Evolutionary conservation across 35 echinoderm and acorn worm genomes (phyloP).

Genomic region (Heliocidaris tuberculata): DNA sequence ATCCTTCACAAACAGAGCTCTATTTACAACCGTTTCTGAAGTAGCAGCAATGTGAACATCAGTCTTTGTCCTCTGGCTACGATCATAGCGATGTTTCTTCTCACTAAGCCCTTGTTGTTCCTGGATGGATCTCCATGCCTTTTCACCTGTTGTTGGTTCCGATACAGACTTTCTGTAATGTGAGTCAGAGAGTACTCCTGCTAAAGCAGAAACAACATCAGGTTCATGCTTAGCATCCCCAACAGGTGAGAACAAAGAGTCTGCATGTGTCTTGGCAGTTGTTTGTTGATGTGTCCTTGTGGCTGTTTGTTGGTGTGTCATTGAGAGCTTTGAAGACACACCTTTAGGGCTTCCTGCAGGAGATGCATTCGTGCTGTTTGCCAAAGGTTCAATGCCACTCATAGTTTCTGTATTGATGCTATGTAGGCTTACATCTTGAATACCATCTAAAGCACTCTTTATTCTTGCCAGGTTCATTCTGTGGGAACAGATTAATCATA

Average conservation of each 20-base stretch:
- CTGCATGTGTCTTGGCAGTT: not conserved
- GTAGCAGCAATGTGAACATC: not conserved
- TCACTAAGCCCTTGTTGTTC: not conserved
- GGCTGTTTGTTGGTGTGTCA: not conserved
- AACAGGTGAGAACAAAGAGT: not conserved
- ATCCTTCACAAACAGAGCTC: not conserved
- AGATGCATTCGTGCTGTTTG: not conserved
- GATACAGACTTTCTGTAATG: not conserved
- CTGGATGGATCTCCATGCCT: not conserved
- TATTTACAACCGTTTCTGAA: conserved; percentile 22
- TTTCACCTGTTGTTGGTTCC: not conserved
- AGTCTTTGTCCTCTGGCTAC: not conserved
- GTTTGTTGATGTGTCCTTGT: not conserved
- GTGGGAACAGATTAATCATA: not conserved
- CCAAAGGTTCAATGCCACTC: conserved; percentile 42
- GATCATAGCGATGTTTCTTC: not conserved
- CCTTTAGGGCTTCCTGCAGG: not conserved
- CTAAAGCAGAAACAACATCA: not conserved
- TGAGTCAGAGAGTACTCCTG: not conserved
- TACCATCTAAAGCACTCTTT: not conserved
- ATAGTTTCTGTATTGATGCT: conserved; percentile 1
- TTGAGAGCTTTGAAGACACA: not conserved
- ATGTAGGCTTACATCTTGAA: not conserved
- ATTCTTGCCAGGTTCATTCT: conserved; percentile 23
- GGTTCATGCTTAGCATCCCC: not conserved